These are phyloP conservation scores for Dicaeum eximium DNA, from an alignment of 2,113 vertebrate genomes.

Conservation along the genomic window DNA sequence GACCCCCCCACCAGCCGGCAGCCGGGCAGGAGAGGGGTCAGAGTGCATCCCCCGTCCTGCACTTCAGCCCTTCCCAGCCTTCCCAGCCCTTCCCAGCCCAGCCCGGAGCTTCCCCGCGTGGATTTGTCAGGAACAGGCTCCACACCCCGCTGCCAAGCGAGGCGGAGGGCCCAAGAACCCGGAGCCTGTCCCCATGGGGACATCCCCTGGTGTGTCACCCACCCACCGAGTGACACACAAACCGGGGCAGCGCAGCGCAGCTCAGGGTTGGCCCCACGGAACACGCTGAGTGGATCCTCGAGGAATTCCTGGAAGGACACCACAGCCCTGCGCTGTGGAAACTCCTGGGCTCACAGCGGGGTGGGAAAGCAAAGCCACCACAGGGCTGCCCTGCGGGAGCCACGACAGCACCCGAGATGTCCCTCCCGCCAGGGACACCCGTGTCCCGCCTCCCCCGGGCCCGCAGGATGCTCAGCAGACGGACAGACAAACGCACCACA, in stretches of 20 bases:
- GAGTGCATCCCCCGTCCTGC: fast-evolving
- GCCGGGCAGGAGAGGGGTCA: not conserved
- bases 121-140: not conserved
- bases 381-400: not conserved
- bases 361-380: not conserved
- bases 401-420: not conserved
- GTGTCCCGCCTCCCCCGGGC: fast-evolving
- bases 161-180: not conserved
- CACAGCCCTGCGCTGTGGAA: not conserved
- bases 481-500: not conserved
- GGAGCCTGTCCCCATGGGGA: fast-evolving
- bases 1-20: fast-evolving
- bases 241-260: fast-evolving
- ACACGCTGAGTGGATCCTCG: fast-evolving
- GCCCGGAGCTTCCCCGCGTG: fast-evolving
- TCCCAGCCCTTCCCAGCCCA: not conserved
- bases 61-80: not conserved
- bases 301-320: not conserved
- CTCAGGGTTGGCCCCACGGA: fast-evolving
- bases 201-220: not conserved
- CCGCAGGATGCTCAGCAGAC: not conserved
- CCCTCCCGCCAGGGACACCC: not conserved
- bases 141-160: not conserved
- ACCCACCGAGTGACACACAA: fast-evolving
- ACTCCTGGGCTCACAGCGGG: fast-evolving